These are phyloP conservation scores for Drosophila rhopaloa DNA, from an alignment of 1,140 invertebrate genomes.

Conservation along the genomic window DNA sequence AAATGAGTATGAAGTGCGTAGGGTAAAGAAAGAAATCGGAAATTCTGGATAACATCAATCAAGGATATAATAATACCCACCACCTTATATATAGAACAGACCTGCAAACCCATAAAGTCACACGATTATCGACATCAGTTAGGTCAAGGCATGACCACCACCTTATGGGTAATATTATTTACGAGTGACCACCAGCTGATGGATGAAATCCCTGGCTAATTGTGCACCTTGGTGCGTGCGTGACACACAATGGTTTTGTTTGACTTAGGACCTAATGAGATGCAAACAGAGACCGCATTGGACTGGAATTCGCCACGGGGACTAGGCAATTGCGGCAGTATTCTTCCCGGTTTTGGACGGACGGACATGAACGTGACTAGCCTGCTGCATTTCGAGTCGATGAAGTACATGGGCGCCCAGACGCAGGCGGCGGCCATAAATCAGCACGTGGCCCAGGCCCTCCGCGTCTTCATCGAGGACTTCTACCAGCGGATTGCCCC, in stretches of 20 bases:
- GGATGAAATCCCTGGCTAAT: background rate
- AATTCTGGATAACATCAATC: conserved; percentile 7
- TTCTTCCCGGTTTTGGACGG: conserved; percentile 2
- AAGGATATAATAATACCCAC: conserved; percentile 4
- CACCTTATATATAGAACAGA: conserved; percentile 1
- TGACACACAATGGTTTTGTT: conserved; percentile 37
- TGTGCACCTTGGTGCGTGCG: conserved; percentile 14
- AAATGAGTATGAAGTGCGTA: too few relatives aligned
- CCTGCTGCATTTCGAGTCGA: conserved; percentile 60
- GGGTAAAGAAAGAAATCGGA: too few relatives aligned
- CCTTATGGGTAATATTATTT: background rate
- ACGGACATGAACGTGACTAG: conserved; percentile 53
- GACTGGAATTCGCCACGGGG: background rate
- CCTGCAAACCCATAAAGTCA: background rate
- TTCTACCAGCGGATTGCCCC: conserved; percentile 60
- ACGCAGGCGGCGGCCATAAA: conserved; percentile 53
- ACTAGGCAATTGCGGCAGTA: conserved; percentile 7
- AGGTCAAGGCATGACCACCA: background rate
- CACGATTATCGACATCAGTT: conserved; percentile 13
- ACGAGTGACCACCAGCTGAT: background rate
- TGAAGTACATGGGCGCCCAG: conserved; percentile 54
- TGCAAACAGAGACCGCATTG: conserved; percentile 16
- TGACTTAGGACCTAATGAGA: conserved; percentile 48
- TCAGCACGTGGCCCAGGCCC: conserved; percentile 51
- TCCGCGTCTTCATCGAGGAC: conserved; percentile 55